A percentile compares a stretch with the other conserved stretches of the same genome.
These are phyloP conservation scores for Eristalinus aeneus DNA, from an alignment of 2,888 invertebrate species.

Conservation along the genomic window DNA sequence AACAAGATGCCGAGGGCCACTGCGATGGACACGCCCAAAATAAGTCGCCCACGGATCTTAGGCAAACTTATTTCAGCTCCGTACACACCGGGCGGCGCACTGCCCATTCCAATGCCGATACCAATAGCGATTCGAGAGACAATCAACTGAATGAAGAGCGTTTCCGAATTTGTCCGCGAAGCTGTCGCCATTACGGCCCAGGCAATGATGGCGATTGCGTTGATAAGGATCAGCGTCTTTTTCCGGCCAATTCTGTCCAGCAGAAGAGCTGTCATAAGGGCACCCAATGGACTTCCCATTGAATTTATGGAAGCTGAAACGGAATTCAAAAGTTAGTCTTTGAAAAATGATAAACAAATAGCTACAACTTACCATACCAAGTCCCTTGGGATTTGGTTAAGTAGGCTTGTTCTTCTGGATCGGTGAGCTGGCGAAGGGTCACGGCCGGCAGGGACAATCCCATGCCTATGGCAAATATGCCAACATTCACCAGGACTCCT, in stretches of 20 bases:
- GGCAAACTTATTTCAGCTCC: constrained; percentile 81
- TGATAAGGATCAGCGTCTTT: constrained; percentile 76
- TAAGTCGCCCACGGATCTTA: constrained; percentile 84
- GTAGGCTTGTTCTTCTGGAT: constrained; percentile 73
- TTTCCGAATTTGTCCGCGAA: constrained; percentile 71
- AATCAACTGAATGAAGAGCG: constrained; percentile 77
- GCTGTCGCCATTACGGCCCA: constrained; percentile 78
- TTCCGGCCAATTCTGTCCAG: constrained; percentile 79
- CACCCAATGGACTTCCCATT: constrained; percentile 78
- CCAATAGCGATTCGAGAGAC: constrained; percentile 78
- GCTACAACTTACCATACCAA: constrained; percentile 77
- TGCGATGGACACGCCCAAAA: constrained; percentile 84
- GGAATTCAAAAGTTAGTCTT: not conserved
- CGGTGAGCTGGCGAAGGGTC: constrained; percentile 75
- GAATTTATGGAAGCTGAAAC: constrained; percentile 78
- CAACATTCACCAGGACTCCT: constrained; percentile 78
- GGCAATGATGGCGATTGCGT: constrained; percentile 76
- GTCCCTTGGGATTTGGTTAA: constrained; percentile 76
- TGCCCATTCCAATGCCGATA: constrained; percentile 77
- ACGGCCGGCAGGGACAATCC: constrained; percentile 78
- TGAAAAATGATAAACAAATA: not conserved
- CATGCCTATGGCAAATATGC: constrained; percentile 78
- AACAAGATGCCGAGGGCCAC: constrained; percentile 85
- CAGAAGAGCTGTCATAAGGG: constrained; percentile 76
- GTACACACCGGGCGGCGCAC: constrained; percentile 79